These are phyloP conservation scores for Epistrophella euchroma DNA, from an alignment of 2,888 invertebrate genomes.

Conservation along the genomic window DNA sequence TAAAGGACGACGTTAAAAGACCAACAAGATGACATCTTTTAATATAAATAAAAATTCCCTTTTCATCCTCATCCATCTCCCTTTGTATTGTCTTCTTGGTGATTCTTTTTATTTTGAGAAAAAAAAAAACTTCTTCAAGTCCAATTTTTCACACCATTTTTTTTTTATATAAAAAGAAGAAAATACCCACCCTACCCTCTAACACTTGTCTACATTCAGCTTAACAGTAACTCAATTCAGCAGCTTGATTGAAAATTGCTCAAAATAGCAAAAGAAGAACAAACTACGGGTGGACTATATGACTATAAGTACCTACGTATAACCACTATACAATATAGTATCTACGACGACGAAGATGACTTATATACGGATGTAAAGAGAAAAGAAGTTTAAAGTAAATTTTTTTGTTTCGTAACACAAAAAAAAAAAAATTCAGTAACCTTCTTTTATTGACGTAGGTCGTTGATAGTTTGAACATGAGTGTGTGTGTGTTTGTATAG, in stretches of 20 bases:
- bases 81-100: background rate
- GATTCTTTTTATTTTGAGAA: background rate
- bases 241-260: conserved; percentile 68
- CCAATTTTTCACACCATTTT: conserved; percentile 53
- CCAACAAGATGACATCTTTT: conserved; percentile 24
- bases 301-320: background rate
- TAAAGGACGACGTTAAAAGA: conserved; percentile 18
- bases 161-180: conserved; percentile 25
- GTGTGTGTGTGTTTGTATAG: conserved; percentile 2
- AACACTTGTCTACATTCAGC: conserved; percentile 53
- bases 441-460: conserved; percentile 47
- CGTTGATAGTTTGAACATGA: background rate
- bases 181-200: background rate
- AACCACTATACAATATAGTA: background rate
- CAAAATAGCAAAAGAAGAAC: conserved; percentile 22
- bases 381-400: conserved; percentile 39
- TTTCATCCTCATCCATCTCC: background rate
- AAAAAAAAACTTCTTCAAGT: conserved; percentile 28
- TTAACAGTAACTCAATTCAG: conserved; percentile 69
- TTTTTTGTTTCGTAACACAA: background rate
- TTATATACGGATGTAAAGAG: conserved; percentile 10
- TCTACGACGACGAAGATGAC: background rate
- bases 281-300: background rate
- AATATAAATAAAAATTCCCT: conserved; percentile 28
- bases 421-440: conserved; percentile 14